Percentiles rank a stretch among this genome's conserved stretches.
Conservation (phyloP, 2,797 vertebrate genomes). For the Oophaga sylvatica region DNA sequence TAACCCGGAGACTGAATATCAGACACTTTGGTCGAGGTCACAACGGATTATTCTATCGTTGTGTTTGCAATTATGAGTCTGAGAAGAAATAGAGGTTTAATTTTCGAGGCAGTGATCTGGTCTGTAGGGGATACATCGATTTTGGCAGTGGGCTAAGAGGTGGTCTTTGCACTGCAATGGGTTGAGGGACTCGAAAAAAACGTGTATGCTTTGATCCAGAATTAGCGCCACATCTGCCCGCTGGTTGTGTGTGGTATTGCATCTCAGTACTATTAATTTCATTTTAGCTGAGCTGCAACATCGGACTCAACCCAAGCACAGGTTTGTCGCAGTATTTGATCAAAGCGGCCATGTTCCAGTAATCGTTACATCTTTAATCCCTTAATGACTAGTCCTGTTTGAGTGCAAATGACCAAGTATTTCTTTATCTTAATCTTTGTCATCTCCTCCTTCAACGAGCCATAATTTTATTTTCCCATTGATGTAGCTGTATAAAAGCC, state of each 20-base stretch:
- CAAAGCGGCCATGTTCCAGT: too few relatives aligned
- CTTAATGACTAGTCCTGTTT: too few relatives aligned
- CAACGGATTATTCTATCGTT: slow-evolving; percentile 11
- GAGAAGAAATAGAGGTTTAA: background rate
- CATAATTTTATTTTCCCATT: too few relatives aligned
- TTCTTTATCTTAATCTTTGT: too few relatives aligned
- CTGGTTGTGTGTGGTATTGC: background rate
- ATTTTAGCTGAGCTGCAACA: background rate
- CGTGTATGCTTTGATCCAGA: background rate
- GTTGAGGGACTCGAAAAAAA: background rate
- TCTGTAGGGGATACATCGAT: background rate
- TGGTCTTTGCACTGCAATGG: background rate
- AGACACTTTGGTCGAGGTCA: background rate
- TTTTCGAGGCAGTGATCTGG: background rate
- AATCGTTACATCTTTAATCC: too few relatives aligned
- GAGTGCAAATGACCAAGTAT: too few relatives aligned
- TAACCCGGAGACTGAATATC: background rate
- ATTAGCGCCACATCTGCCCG: background rate
- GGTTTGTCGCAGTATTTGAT: background rate
- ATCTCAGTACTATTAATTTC: background rate
- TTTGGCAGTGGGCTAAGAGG: background rate
- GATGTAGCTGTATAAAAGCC: too few relatives aligned
- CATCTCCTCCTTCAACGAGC: too few relatives aligned
- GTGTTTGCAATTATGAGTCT: background rate
- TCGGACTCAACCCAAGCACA: background rate